Evolutionary conservation across 2,888 invertebrate genomes (phyloP).

Genomic region (Anaspis maculata): DNA sequence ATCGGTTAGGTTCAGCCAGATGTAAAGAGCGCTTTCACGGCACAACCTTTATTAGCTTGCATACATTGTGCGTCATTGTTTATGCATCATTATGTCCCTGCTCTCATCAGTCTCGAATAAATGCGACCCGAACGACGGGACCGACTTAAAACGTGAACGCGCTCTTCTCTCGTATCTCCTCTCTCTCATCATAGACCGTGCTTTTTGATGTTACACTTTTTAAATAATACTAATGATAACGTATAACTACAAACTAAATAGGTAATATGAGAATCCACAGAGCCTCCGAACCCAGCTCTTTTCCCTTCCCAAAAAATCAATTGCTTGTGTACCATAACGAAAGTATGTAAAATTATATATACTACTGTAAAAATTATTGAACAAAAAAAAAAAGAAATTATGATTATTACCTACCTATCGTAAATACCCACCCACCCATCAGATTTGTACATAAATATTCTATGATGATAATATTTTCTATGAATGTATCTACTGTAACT

Average conservation of each 20-base stretch:
- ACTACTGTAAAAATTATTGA: no score
- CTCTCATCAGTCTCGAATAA: constrained; percentile 7
- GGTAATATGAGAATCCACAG: no score
- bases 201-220: constrained; percentile 27
- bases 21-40: constrained; percentile 22
- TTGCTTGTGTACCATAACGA: no score
- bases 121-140: constrained; percentile 4
- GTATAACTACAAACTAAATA: no score
- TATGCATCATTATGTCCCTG: constrained; percentile 21
- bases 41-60: constrained; percentile 16
- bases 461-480: constrained; percentile 28
- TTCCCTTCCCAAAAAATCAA: no score
- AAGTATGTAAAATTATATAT: no score
- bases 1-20: constrained; percentile 24
- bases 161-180: constrained; percentile 15
- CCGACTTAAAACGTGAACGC: constrained; percentile 9
- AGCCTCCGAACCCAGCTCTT: no score
- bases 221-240: constrained; percentile 9
- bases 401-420: background rate
- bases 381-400: no score
- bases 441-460: constrained; percentile 25
- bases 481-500: constrained; percentile 20
- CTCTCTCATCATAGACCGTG: constrained; percentile 22
- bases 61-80: constrained; percentile 19
- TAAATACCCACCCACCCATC: no score